A percentile compares a stretch with the other conserved stretches of the same genome.
These are phyloP conservation scores for Lacanobia oleracea DNA, from an alignment of 2,888 invertebrate genomes.

Conservation along the genomic window DNA sequence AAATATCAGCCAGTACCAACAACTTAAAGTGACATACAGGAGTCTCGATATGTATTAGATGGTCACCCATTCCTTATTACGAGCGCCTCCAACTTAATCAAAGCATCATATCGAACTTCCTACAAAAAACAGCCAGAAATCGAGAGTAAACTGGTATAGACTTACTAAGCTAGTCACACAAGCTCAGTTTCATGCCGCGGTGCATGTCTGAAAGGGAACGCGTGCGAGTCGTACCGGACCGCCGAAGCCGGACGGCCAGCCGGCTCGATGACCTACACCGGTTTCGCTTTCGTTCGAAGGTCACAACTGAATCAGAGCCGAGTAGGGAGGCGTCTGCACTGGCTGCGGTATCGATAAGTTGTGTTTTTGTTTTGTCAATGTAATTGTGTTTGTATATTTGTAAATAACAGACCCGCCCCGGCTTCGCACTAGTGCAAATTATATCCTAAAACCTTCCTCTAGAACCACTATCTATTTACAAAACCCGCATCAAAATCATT, in stretches of 20 bases:
- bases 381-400: neutral
- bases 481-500: no score
- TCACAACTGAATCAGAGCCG: conserved; percentile 82
- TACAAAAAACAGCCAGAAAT: neutral
- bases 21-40: neutral
- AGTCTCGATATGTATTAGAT: neutral
- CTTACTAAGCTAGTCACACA: conserved; percentile 16
- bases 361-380: neutral
- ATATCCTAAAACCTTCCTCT: no score
- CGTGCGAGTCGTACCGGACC: conserved; percentile 46
- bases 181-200: conserved; percentile 23
- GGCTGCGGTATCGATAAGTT: conserved; percentile 48
- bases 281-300: conserved; percentile 89
- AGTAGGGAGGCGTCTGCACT: conserved; percentile 51
- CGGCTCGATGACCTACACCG: conserved; percentile 86
- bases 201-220: conserved; percentile 76
- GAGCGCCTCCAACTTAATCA: neutral
- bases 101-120: neutral
- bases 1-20: no score
- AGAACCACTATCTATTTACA: no score
- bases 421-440: no score
- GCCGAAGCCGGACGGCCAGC: conserved; percentile 44
- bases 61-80: no score
- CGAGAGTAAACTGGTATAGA: conserved; percentile 3
- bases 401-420: no score